These are phyloP conservation scores for Erebia palarica DNA, from an alignment of 2,888 invertebrate genomes.

Conservation along the genomic window DNA sequence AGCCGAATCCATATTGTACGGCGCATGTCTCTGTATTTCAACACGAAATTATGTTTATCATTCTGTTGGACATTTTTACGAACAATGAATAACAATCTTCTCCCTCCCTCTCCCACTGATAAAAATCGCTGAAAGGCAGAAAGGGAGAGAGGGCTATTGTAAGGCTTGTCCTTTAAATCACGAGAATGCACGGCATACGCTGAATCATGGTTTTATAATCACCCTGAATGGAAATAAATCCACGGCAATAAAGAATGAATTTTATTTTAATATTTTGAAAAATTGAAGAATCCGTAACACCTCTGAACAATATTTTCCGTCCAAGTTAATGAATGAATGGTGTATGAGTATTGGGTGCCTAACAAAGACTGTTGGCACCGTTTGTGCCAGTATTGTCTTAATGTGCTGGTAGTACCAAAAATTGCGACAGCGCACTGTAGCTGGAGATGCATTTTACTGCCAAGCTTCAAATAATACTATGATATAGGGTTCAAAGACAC, in stretches of 20 bases:
- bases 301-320: not conserved
- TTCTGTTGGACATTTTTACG: conserved; percentile 80
- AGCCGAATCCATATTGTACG: conserved; percentile 39
- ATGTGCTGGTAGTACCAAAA: too few species aligned
- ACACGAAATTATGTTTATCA: conserved; percentile 80
- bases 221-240: conserved; percentile 53
- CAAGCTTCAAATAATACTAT: too few species aligned
- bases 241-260: conserved; percentile 41
- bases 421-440: too few species aligned
- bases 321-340: too few species aligned
- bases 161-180: conserved; percentile 59
- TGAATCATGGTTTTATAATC: conserved; percentile 74
- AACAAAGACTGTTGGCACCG: too few species aligned
- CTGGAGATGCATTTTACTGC: too few species aligned
- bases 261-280: not conserved
- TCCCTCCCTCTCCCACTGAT: conserved; percentile 56
- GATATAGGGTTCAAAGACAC: too few species aligned
- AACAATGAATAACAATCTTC: conserved; percentile 65
- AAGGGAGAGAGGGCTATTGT: conserved; percentile 63
- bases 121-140: conserved; percentile 48
- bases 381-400: too few species aligned
- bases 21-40: conserved; percentile 69
- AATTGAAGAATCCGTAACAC: not conserved
- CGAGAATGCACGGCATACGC: conserved; percentile 66
- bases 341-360: too few species aligned